Percentiles rank a stretch among this genome's conserved stretches.
Evolutionary conservation across 2,113 vertebrate genomes (phyloP).

Genomic region (Rallus limicola): DNA sequence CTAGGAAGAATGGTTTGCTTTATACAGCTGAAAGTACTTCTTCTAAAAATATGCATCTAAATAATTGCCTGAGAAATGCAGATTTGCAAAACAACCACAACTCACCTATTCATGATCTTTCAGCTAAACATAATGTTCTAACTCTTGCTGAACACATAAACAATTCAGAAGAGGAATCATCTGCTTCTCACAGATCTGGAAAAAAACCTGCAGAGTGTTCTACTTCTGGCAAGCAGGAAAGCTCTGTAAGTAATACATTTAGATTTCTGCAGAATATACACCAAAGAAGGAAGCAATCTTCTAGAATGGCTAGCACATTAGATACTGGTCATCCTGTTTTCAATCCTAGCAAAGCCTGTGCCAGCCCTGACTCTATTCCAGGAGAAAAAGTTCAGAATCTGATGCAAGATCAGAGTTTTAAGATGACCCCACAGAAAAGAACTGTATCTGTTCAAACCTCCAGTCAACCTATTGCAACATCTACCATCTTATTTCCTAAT

Average conservation of each 20-base stretch:
- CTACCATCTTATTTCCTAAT: constrained; percentile 62
- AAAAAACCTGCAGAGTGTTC: neutral
- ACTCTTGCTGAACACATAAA: constrained; percentile 28
- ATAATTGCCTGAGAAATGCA: constrained; percentile 72
- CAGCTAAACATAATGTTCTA: constrained; percentile 60
- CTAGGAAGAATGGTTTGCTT: constrained; percentile 41
- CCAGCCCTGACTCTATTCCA: constrained; percentile 23
- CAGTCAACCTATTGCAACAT: constrained; percentile 62
- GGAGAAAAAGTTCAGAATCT: constrained; percentile 56
- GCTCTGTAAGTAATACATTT: neutral
- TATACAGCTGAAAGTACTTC: constrained; percentile 34
- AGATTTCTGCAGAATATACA: constrained; percentile 22
- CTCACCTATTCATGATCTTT: constrained; percentile 46
- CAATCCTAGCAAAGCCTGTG: constrained; percentile 59
- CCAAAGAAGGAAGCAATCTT: neutral
- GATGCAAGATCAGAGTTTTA: constrained; percentile 62
- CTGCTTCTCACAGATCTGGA: neutral
- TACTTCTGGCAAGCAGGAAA: neutral
- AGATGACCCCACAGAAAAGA: constrained; percentile 62
- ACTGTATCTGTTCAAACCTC: constrained; percentile 48
- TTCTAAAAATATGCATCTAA: constrained; percentile 67
- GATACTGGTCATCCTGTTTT: constrained; percentile 17
- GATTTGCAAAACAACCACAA: constrained; percentile 36
- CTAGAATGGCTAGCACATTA: neutral
- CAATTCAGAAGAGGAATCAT: constrained; percentile 45